Conservation (phyloP, 2,797 vertebrate genomes). For the Phrynocephalus guinanensis region DNA sequence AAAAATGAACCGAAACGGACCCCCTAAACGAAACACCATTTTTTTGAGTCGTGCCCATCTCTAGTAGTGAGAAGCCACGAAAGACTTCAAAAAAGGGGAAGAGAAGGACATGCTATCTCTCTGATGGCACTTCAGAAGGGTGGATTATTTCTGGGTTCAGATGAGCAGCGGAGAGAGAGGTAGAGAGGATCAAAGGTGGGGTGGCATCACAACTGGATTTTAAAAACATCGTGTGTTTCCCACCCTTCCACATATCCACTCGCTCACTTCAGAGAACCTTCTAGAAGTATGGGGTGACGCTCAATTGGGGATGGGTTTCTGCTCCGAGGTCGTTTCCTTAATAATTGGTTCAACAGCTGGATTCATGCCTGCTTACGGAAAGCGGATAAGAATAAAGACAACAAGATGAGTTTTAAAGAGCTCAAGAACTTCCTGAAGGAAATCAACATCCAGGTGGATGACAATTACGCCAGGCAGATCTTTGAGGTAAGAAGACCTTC, state of each 20-base stretch:
- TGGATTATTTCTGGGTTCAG: neutral
- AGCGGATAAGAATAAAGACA: constrained; percentile 94
- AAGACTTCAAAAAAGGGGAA: no score
- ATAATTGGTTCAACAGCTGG: constrained; percentile 85
- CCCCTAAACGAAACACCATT: no score
- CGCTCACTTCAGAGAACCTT: neutral
- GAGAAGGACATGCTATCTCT: no score
- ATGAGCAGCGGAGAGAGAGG: neutral
- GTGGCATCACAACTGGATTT: neutral
- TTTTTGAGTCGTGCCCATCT: no score
- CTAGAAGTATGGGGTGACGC: neutral
- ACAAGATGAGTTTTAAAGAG: constrained; percentile 94
- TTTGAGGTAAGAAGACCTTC: constrained; percentile 81
- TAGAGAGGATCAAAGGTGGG: neutral
- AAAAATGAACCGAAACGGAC: no score
- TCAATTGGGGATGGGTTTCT: neutral
- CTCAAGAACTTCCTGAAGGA: constrained; percentile 91
- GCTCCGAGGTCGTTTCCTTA: constrained; percentile 79
- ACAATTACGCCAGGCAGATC: constrained; percentile 86
- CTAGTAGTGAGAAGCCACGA: no score
- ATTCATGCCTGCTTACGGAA: constrained; percentile 92
- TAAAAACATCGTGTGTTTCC: neutral
- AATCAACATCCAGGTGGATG: constrained; percentile 89
- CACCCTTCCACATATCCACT: no score
- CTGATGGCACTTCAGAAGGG: neutral